Conservation (phyloP, 2,113 vertebrate species). For the Osmerus mordax region DNA sequence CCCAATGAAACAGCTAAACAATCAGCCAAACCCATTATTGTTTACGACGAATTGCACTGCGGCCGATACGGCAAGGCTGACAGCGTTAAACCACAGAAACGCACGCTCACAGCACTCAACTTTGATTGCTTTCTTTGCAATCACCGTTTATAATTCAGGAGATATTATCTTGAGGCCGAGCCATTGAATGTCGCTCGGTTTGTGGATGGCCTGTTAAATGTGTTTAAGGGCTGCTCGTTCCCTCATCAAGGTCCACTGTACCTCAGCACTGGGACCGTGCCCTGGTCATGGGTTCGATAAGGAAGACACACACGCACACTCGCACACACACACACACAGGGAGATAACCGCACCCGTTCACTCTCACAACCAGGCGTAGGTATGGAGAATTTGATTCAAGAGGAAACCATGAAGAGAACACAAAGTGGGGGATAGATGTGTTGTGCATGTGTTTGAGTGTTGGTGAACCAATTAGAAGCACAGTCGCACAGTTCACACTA, state of each 20-base stretch:
- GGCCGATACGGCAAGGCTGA: slow-evolving; percentile 42
- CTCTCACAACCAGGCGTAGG: too few species aligned
- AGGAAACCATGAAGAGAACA: too few species aligned
- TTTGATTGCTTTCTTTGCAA: slow-evolving; percentile 42
- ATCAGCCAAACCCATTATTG: slow-evolving; percentile 35
- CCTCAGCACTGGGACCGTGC: not conserved
- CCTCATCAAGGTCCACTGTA: not conserved
- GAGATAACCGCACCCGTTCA: too few species aligned
- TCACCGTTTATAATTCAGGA: slow-evolving; percentile 3
- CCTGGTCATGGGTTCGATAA: not conserved
- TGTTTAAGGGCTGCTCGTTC: not conserved
- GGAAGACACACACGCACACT: not conserved
- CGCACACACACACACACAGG: too few species aligned
- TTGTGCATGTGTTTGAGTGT: too few species aligned
- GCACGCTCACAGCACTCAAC: slow-evolving; percentile 35
- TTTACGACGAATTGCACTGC: slow-evolving; percentile 58
- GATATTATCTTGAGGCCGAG: slow-evolving; percentile 23
- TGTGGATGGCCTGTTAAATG: slow-evolving; percentile 2
- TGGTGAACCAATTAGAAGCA: too few species aligned
- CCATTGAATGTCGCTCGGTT: not conserved
- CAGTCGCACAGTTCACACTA: too few species aligned
- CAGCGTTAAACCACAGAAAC: slow-evolving; percentile 52
- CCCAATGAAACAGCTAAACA: slow-evolving; percentile 40
- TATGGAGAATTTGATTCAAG: too few species aligned
- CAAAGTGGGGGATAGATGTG: too few species aligned